Evolutionary conservation across 2,113 vertebrate genomes (phyloP).

Genomic region (Trogon surrucura): DNA sequence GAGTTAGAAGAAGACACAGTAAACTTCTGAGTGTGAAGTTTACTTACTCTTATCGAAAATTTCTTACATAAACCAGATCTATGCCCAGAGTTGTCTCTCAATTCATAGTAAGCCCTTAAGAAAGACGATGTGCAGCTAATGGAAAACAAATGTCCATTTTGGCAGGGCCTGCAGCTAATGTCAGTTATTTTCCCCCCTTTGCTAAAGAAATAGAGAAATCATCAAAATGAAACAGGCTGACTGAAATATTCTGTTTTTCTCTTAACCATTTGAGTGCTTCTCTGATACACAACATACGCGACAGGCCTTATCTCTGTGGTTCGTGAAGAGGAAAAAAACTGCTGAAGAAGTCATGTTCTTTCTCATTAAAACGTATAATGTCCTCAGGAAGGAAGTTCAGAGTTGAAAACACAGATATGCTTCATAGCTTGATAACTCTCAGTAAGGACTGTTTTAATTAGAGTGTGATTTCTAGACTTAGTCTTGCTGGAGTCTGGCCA

Average conservation of each 20-base stretch:
- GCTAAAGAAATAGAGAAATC: slow-evolving; percentile 49
- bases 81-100: background rate
- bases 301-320: slow-evolving; percentile 39
- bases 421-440: background rate
- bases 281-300: slow-evolving; percentile 53
- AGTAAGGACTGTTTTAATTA: slow-evolving; percentile 43
- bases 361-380: slow-evolving; percentile 33
- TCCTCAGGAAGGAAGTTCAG: slow-evolving; percentile 54
- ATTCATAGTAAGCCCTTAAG: slow-evolving; percentile 48
- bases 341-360: slow-evolving; percentile 44
- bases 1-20: slow-evolving; percentile 5
- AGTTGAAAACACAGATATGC: slow-evolving; percentile 49
- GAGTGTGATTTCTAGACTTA: slow-evolving; percentile 16
- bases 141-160: slow-evolving; percentile 77
- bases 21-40: slow-evolving; percentile 21
- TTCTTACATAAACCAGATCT: slow-evolving; percentile 52
- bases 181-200: slow-evolving; percentile 55
- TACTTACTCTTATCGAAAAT: slow-evolving; percentile 42
- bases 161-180: slow-evolving; percentile 63
- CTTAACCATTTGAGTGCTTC: slow-evolving; percentile 54
- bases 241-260: slow-evolving; percentile 42
- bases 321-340: background rate
- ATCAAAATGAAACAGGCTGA: slow-evolving; percentile 22
- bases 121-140: slow-evolving; percentile 62
- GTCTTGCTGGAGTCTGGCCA: slow-evolving; percentile 44